Conservation (phyloP, 2,888 invertebrate species). For the Aethes cnicana region DNA sequence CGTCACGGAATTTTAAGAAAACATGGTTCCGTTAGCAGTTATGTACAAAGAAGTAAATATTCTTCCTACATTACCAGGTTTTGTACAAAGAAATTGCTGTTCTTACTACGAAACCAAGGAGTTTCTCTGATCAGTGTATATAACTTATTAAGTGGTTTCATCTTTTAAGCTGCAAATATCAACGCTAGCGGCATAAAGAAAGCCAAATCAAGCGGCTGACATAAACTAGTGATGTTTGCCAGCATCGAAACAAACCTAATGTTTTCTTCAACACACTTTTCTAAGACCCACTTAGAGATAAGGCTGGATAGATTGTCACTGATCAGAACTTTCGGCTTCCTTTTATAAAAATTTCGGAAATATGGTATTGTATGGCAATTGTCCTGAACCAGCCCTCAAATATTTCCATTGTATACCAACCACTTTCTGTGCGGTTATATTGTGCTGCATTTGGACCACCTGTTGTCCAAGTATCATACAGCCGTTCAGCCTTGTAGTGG, state of each 20-base stretch:
- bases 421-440: slow-evolving; percentile 31
- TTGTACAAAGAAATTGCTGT: slow-evolving; percentile 1
- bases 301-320: slow-evolving; percentile 18
- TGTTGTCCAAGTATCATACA: slow-evolving; percentile 31
- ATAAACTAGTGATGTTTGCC: slow-evolving; percentile 19
- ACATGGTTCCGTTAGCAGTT: neutral
- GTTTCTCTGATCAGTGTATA: neutral
- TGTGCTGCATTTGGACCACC: slow-evolving; percentile 29
- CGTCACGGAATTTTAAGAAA: too few species aligned
- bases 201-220: slow-evolving; percentile 19
- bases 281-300: slow-evolving; percentile 6
- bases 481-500: slow-evolving; percentile 31
- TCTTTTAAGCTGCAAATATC: neutral
- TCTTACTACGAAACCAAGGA: slow-evolving; percentile 1
- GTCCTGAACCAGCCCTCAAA: slow-evolving; percentile 32
- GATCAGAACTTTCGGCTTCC: slow-evolving; percentile 9
- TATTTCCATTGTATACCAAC: slow-evolving; percentile 32
- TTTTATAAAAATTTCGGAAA: slow-evolving; percentile 10
- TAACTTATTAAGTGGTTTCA: neutral
- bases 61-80: slow-evolving; percentile 4
- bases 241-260: slow-evolving; percentile 15
- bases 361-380: slow-evolving; percentile 12
- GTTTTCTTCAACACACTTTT: slow-evolving; percentile 10
- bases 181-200: slow-evolving; percentile 12
- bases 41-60: neutral